These are phyloP conservation scores for Drosophila azteca DNA, from an alignment of 1,140 invertebrate genomes.

Conservation along the genomic window DNA sequence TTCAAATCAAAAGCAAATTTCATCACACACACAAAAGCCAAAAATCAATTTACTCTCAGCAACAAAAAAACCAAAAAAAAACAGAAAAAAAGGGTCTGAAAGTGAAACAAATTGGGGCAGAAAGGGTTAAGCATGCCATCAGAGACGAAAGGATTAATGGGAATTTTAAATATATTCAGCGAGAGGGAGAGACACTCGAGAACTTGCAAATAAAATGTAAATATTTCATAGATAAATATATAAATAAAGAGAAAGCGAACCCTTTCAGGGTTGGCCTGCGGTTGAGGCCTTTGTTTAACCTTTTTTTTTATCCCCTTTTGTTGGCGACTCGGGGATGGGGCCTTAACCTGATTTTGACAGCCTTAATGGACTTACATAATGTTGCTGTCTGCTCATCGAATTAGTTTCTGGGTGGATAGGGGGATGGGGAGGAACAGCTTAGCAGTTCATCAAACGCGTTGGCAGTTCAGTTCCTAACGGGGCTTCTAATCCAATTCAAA, in stretches of 20 bases:
- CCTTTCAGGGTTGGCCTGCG: constrained; percentile 37
- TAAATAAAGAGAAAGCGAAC: constrained; percentile 14
- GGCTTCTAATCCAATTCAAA: constrained; percentile 40
- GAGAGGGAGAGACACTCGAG: constrained; percentile 48
- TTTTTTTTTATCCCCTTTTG: constrained; percentile 17
- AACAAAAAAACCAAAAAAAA: not conserved
- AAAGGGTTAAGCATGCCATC: constrained; percentile 22
- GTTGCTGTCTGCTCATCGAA: constrained; percentile 42
- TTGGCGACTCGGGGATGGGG: not conserved
- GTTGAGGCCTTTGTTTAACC: constrained; percentile 40
- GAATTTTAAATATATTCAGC: constrained; percentile 67
- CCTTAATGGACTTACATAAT: constrained; percentile 57
- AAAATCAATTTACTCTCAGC: constrained; percentile 60
- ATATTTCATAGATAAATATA: constrained; percentile 61
- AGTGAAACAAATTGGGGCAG: constrained; percentile 39
- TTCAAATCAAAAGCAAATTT: constrained; percentile 70
- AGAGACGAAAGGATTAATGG: constrained; percentile 52
- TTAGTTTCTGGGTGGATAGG: constrained; percentile 10
- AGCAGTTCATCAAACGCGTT: constrained; percentile 43
- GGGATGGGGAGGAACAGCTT: constrained; percentile 11
- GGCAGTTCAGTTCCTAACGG: constrained; percentile 17
- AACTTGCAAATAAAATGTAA: constrained; percentile 68
- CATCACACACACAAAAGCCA: constrained; percentile 30
- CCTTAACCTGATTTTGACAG: constrained; percentile 63
- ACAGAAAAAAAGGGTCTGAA: constrained; percentile 43